Conservation (phyloP, 2,888 invertebrate genomes). For the Atethmia centrago region DNA sequence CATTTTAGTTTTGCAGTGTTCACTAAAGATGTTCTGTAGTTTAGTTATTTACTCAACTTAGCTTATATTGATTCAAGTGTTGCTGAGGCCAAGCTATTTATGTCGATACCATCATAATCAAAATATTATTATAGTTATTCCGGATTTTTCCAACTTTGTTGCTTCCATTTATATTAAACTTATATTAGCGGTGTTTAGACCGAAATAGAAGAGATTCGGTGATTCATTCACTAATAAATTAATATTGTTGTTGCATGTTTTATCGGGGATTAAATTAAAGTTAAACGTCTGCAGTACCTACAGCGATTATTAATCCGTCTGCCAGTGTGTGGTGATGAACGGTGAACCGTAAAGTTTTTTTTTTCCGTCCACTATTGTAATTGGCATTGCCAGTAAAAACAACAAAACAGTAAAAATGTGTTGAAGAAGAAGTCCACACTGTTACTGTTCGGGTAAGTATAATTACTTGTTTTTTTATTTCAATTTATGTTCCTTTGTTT, state of each 20-base stretch:
- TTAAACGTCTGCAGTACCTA: neutral
- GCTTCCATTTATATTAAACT: constrained; percentile 34
- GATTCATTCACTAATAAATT: constrained; percentile 22
- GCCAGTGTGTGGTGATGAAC: neutral
- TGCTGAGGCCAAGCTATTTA: constrained; percentile 71
- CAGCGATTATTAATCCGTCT: neutral
- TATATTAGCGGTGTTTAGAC: constrained; percentile 17
- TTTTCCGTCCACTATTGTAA: too few species aligned
- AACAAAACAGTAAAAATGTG: too few species aligned
- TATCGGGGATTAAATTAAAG: neutral
- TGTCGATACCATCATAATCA: constrained; percentile 65
- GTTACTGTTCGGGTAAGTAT: too few species aligned
- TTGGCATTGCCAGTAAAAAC: too few species aligned
- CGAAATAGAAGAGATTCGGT: constrained; percentile 26
- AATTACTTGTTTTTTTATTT: too few species aligned
- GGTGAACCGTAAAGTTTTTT: neutral
- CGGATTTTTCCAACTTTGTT: constrained; percentile 51
- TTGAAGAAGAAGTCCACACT: too few species aligned
- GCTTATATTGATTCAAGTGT: constrained; percentile 74
- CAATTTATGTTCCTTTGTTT: too few species aligned
- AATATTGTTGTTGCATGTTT: constrained; percentile 6
- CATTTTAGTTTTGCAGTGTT: constrained; percentile 20
- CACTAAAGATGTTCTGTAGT: constrained; percentile 33
- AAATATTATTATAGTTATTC: constrained; percentile 58
- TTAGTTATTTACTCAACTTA: constrained; percentile 66